These are phyloP conservation scores for Brachionus paranguensis DNA, from an alignment of 1,140 invertebrate genomes.

Conservation along the genomic window DNA sequence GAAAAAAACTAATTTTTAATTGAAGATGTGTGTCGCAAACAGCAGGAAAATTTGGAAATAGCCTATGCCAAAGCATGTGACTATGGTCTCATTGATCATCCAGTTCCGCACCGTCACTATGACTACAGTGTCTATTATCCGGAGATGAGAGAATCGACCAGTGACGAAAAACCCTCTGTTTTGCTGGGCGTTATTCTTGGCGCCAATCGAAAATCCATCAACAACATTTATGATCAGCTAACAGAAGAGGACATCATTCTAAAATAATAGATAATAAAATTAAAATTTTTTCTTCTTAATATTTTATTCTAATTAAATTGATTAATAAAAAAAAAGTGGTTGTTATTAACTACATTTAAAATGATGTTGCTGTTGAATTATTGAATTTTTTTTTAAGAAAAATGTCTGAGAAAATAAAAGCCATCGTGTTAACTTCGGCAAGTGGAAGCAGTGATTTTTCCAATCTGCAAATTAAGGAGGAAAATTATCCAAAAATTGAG, in stretches of 20 bases:
- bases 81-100: conserved; percentile 30
- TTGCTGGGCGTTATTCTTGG: conserved; percentile 5
- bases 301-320: background rate
- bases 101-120: conserved; percentile 21
- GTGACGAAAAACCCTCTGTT: background rate
- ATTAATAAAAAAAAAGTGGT: background rate
- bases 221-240: background rate
- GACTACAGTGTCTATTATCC: conserved; percentile 40
- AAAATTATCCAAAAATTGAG: conserved; percentile 28
- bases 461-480: conserved; percentile 32
- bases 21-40: conserved; percentile 69
- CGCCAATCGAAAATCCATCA: background rate
- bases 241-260: conserved; percentile 38
- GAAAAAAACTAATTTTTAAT: background rate
- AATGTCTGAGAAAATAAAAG: conserved; percentile 35
- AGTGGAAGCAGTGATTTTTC: conserved; percentile 29
- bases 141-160: background rate
- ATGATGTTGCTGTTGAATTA: background rate
- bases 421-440: conserved; percentile 24
- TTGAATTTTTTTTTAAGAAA: background rate
- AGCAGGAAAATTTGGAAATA: conserved; percentile 67
- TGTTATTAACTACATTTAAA: background rate
- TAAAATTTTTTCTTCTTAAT: background rate
- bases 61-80: conserved; percentile 66
- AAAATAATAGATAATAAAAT: background rate